Conservation (phyloP, 2,113 vertebrate species). For the Otocyon megalotis region DNA sequence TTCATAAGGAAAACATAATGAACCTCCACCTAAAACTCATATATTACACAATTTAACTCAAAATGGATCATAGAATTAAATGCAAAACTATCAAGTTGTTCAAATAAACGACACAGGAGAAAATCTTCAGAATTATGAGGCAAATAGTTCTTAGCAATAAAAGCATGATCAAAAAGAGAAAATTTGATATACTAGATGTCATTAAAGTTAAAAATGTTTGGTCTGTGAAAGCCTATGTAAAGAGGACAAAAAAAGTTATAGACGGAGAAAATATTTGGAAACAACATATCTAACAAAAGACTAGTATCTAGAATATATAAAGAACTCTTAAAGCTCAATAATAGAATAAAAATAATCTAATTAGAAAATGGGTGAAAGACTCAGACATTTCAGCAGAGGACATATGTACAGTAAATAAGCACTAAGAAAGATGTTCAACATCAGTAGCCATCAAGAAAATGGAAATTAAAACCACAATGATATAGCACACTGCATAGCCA, state of each 20-base stretch:
- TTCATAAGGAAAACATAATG: neutral
- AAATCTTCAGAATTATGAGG: neutral
- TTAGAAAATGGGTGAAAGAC: neutral
- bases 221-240: neutral
- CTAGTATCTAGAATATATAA: neutral
- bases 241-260: neutral
- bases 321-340: constrained; percentile 8
- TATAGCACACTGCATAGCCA: neutral
- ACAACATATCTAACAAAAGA: neutral
- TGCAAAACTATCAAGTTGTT: neutral
- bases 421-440: neutral
- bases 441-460: neutral
- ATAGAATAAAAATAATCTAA: neutral
- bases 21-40: neutral
- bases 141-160: constrained; percentile 41
- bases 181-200: neutral
- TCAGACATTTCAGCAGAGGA: neutral
- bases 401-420: neutral
- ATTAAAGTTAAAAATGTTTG: neutral
- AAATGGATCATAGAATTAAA: constrained; percentile 24
- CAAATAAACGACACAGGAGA: neutral
- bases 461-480: constrained; percentile 30
- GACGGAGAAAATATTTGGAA: constrained; percentile 10
- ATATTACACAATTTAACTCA: neutral
- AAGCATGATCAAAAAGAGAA: neutral